phyloP scores from a whole-genome alignment of 2,797 vertebrate species.

The Pitangus sulphuratus region DNA sequence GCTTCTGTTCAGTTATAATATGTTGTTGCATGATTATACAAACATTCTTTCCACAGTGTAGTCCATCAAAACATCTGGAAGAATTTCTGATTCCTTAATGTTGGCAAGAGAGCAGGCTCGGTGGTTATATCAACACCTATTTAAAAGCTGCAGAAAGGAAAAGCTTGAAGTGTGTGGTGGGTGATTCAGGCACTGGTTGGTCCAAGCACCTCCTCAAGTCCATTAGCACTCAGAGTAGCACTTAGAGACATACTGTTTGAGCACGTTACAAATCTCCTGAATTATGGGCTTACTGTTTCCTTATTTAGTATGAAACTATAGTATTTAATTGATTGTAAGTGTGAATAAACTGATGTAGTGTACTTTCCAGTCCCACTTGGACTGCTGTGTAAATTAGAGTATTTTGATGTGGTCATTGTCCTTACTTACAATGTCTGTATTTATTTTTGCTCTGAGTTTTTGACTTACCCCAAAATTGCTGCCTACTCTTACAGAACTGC shows the following conservation, averaged over 20 bases:
- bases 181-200: not conserved
- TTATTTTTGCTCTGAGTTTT: slow-evolving; percentile 4
- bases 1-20: not conserved
- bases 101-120: not conserved
- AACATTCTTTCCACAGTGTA: not conserved
- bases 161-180: not conserved
- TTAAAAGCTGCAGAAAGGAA: not conserved
- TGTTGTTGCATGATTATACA: not conserved
- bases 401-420: not conserved
- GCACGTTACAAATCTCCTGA: not conserved
- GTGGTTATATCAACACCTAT: not conserved
- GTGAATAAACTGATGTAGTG: not conserved
- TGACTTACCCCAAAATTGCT: slow-evolving; percentile 30
- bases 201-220: not conserved
- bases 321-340: fast-evolving
- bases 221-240: not conserved
- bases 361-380: not conserved
- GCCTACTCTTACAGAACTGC: slow-evolving; percentile 84
- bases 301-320: not conserved
- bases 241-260: not conserved
- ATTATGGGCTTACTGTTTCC: not conserved
- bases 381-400: not conserved
- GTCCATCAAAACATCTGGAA: not conserved
- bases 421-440: not conserved
- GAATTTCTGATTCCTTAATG: not conserved